Base-by-base conservation (phyloP, 2,888 invertebrate genomes). In the Drosophila rellima region DNA sequence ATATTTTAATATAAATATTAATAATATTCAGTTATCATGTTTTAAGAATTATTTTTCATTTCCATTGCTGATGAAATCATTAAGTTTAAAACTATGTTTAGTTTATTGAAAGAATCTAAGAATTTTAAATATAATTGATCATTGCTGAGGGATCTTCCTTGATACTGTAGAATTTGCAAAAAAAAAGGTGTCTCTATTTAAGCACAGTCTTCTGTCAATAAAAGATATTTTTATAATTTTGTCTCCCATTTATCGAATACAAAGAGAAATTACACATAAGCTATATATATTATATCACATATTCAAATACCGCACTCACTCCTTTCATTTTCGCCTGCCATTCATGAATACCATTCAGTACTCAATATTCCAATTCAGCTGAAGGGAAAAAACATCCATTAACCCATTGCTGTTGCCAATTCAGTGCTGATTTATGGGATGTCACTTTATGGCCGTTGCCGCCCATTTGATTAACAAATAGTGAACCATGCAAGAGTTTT, bases 381-480 rank as follows among this genome's bases (percentile, higher is more conserved):
- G n/a, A 15, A 17, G 15, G 10, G 17, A 40, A 13, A 29, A 45
- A 35, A 62, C 23, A 10, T 10, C 15, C 50, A 29, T 44, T 57
- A 50, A 44, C n/a, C 60, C 62, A 74, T 74, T 68, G 39, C 20
- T 54, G 54, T 64, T 7, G 47, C 54, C 45, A 60, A 54, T 69
- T 60, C 40, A 50, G 1, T 7, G 37, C 62, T 70, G 66, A 80
- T 78, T 75, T 74, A 70, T 67, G 63, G 29, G 7, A 7, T 51
- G 57, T 31, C 20, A 61, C 42, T 77, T 75, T 81, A 70, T 78
- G n/a, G 37, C 48, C 29, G 55, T 69, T 66, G 70, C 74, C 82
- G 83, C 88, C 85, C 83, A 80, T 82, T 88, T 69, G 86, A 88
- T 85, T 83, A 83, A 20, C 72, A 67, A 85, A 76, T 62, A 55